Base-by-base conservation (phyloP, 2,113 vertebrate genomes). In the Cardinalis cardinalis region DNA sequence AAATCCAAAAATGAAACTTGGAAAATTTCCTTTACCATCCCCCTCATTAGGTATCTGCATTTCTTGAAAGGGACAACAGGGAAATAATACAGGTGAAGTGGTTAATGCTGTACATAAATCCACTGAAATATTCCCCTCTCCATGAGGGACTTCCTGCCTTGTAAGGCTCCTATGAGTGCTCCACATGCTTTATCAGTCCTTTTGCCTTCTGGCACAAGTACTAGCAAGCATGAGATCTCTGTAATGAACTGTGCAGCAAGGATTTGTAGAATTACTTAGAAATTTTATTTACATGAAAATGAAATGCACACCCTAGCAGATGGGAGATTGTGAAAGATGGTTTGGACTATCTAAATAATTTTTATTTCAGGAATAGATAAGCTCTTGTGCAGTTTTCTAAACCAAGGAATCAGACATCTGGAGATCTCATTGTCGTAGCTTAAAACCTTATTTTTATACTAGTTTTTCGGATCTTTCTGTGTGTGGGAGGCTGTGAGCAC, bases 291-390 rank as follows among this genome's bases (percentile, higher is more conserved):
- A 88, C 26, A 60, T 59, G 69, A 93, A 95, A 95, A 69, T 63
- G 46, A 74, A 95, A 90, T 46, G 55, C 32, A 69, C 25, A 63
- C 5, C 21, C 41, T n/a, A 32, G 59, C 87, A 96, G 90, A 89
- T 66, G 71, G 82, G 52, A 41, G 86, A 82, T 49, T 28, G 20
- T 49, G 7, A 93, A 84, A 90, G 46, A 59, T 12, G 1, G 73
- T 94, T 87, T 60, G 68, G 84, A 87, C 85, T 86, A 55, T 77
- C 87, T 77, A 60, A 66, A 75, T 68, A 3, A 46, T 72, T 94
- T 86, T 87, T 72, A 80, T 95, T 86, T 84, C 82, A 93, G 59
- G 28, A 92, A 72, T 20, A 91, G 79, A 89, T 94, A 80, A 91
- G 59, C 44, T 89, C 76, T 61, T 40, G 21, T 60, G 80, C 53